Conservation (phyloP, 2,797 vertebrate species). For the Dallia pectoralis region DNA sequence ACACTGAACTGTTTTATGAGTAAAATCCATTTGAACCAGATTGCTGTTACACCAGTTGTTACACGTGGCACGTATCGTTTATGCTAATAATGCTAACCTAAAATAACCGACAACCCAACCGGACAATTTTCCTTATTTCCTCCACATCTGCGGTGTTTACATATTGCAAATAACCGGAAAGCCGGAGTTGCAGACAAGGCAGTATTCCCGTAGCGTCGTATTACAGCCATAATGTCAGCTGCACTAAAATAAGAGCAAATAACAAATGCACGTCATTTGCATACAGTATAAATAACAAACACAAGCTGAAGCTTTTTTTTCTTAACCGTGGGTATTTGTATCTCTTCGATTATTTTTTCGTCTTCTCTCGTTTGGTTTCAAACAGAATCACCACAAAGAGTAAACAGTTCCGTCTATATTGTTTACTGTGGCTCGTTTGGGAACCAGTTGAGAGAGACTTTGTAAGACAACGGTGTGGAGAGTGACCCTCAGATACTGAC, state of each 20-base stretch:
- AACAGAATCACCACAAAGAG: not conserved
- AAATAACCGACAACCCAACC: not conserved
- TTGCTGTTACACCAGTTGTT: not conserved
- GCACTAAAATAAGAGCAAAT: not conserved
- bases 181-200: not conserved
- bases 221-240: conserved; percentile 2
- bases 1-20: not conserved
- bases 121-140: not conserved
- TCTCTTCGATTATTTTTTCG: not conserved
- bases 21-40: not conserved
- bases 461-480: not conserved
- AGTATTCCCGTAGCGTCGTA: not conserved
- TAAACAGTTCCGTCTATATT: not conserved
- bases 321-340: not conserved
- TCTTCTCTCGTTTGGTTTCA: not conserved
- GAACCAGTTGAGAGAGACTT: not conserved
- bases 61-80: not conserved
- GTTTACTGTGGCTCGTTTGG: not conserved
- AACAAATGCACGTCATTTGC: not conserved
- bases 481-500: not conserved
- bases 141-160: not conserved
- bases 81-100: not conserved
- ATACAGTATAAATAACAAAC: not conserved
- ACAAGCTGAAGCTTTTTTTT: not conserved
- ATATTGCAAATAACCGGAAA: not conserved